Base-by-base conservation (phyloP, 1,140 invertebrate species). In the Chymomyza costata region DNA sequence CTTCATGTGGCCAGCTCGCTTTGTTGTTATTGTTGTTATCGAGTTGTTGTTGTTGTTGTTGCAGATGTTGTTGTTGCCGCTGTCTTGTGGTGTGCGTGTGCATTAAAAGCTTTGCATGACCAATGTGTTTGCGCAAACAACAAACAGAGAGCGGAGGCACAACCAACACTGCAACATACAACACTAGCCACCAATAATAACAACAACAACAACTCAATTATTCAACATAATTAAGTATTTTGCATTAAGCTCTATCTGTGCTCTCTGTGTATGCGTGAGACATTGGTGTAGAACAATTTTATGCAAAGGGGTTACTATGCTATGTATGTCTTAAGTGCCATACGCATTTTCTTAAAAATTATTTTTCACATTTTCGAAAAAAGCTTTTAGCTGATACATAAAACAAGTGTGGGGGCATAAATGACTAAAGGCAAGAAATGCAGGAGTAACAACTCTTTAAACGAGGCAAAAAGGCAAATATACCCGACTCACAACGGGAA, bases 201-300 rank as follows among this genome's bases (percentile, higher is more conserved):
- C 31, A 65, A 30, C 56, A 70, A 74, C 71, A 76, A 66, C 66
- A 76, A 76, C 71, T 76, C 71, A 78, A 76, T 76, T 76, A 76
- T 78, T 76, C 71, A 76, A 76, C 71, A 76, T 76, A 76, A 76
- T 76, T 76, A 76, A 76, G 71, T 76, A 76, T 76, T 78, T 76
- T 80, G 73, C 71, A 76, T 76, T 76, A 78, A 76, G 57, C 66
- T 43, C 2, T n/a, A 44, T 14, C 13, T 13, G 15, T 17, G 25
- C 31, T 14, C 19, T 10, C 35, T 38, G 11, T 11, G 34, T 11
- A 6, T 35, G 14, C 16, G 15, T 47, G 16, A 13, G 19, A n/a
- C n/a, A n/a, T n/a, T n/a, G n/a, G n/a, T n/a, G n/a, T n/a, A n/a
- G n/a, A n/a, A n/a, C n/a, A n/a, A n/a, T n/a, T n/a, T n/a, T n/a